Conservation (phyloP, 2,113 vertebrate species). For the Gallinago undulata region DNA sequence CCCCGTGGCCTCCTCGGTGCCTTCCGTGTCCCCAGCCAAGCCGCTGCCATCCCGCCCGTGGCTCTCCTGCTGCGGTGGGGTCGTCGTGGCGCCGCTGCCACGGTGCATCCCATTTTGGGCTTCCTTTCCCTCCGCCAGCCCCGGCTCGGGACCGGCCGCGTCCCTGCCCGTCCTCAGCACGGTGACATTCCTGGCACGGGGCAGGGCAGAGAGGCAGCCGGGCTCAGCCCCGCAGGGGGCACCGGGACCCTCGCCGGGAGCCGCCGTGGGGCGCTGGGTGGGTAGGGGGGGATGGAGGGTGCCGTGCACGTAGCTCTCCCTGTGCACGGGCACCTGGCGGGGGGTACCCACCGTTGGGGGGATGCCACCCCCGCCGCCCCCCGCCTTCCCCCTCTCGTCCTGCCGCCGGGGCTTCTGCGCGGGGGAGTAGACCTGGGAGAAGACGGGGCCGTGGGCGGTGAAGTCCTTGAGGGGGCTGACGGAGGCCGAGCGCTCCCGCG, state of each 20-base stretch:
- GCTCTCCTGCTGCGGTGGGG: accelerated
- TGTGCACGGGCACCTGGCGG: background rate
- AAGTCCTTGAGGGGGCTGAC: background rate
- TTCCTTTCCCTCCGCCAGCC: background rate
- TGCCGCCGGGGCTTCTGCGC: slow-evolving; percentile 47
- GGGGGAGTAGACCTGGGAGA: slow-evolving; percentile 69
- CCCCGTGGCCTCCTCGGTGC: accelerated
- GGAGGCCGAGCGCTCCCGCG: background rate
- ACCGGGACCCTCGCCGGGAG: background rate
- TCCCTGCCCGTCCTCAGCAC: slow-evolving; percentile 42
- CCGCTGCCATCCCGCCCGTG: accelerated
- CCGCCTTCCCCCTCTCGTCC: background rate
- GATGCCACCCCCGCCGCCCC: background rate
- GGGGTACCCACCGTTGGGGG: accelerated
- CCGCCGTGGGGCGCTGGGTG: background rate
- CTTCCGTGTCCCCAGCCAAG: accelerated
- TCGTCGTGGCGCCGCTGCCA: accelerated
- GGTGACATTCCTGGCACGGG: background rate
- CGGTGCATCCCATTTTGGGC: accelerated
- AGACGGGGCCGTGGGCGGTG: slow-evolving; percentile 69
- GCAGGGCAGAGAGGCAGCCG: background rate
- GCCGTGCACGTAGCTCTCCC: slow-evolving; percentile 28
- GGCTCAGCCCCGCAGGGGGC: accelerated
- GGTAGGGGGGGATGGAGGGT: background rate
- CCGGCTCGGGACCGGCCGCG: background rate